phyloP scores from a whole-genome alignment of 53 echinoderm and acorn worm genomes.

The Holothuria leucospilota region DNA sequence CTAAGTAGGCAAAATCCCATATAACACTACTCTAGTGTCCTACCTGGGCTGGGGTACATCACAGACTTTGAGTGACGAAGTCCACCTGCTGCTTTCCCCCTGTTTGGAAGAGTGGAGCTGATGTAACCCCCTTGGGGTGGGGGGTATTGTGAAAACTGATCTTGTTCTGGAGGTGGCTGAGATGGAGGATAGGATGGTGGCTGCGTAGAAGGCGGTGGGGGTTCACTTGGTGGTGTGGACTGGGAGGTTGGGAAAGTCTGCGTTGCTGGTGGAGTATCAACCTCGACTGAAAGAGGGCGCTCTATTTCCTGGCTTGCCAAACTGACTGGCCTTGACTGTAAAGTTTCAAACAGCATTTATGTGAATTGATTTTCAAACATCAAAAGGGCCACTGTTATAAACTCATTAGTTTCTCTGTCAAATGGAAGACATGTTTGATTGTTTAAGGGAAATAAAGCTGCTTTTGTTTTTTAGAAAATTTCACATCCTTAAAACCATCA shows the following conservation, averaged over 20 bases:
- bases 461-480: no score
- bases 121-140: constrained; percentile 28
- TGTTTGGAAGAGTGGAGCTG: constrained; percentile 32
- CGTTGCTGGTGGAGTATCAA: constrained; percentile 25
- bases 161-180: constrained; percentile 23
- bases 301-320: constrained; percentile 60
- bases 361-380: background rate
- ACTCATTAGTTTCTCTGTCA: no score
- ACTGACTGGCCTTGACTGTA: constrained; percentile 59
- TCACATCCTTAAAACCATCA: no score
- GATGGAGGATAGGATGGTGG: constrained; percentile 32
- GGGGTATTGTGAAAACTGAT: constrained; percentile 28
- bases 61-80: constrained; percentile 37
- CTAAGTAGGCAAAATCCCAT: no score
- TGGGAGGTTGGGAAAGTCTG: constrained; percentile 15
- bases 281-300: constrained; percentile 82
- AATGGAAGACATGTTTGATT: no score
- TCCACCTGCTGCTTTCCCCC: constrained; percentile 40
- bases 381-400: no score
- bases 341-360: background rate
- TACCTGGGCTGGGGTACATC: constrained; percentile 38
- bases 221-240: constrained; percentile 30
- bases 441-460: no score
- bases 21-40: no score
- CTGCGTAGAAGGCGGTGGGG: background rate